These are phyloP conservation scores for Choloepus didactylus DNA, from an alignment of 2,797 vertebrate genomes.

Conservation along the genomic window DNA sequence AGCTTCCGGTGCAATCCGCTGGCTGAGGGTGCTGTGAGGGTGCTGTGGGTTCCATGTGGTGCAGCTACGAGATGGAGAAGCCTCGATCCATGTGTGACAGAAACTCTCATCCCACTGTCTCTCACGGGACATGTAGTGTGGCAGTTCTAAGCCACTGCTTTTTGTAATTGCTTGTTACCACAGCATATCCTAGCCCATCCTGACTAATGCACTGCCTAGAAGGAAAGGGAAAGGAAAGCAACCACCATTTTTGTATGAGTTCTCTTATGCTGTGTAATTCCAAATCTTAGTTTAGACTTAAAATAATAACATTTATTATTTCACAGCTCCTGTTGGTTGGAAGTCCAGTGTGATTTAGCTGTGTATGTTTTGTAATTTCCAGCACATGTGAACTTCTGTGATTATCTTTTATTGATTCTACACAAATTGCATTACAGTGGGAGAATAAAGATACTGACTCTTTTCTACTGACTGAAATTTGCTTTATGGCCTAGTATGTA, in stretches of 20 bases:
- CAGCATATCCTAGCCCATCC: neutral
- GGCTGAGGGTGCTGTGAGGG: too few relatives aligned
- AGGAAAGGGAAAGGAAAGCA: neutral
- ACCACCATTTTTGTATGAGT: neutral
- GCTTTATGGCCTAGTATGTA: neutral
- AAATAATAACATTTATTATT: too few relatives aligned
- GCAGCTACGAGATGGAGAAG: neutral
- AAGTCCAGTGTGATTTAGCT: neutral
- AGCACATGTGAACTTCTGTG: neutral
- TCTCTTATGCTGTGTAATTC: neutral
- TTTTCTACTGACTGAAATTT: neutral
- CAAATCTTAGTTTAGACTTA: neutral
- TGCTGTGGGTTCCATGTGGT: too few relatives aligned
- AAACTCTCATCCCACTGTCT: neutral
- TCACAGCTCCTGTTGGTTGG: neutral
- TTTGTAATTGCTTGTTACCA: neutral
- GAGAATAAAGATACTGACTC: neutral
- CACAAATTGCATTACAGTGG: neutral
- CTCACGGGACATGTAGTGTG: neutral
- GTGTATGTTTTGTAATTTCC: neutral
- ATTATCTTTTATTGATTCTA: neutral
- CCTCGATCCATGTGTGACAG: neutral
- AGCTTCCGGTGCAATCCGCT: too few relatives aligned
- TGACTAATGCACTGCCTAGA: neutral
- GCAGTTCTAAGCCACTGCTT: neutral